phyloP scores from a whole-genome alignment of 30 jellyfish, hydroid and myxozoan species.

The Sanderia malayensis region DNA sequence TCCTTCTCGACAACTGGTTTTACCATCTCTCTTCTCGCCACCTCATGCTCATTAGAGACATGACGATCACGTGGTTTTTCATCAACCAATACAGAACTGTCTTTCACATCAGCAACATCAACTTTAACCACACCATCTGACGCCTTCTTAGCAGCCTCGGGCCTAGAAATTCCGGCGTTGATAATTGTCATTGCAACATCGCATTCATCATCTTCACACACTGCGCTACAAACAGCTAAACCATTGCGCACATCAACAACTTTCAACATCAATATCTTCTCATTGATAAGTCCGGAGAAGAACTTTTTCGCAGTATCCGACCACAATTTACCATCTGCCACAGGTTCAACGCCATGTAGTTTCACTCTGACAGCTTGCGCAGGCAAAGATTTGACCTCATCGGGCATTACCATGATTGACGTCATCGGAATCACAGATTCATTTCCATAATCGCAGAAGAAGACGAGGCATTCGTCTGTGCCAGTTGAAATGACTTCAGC shows the following conservation, averaged over 20 bases:
- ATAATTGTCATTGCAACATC: slow-evolving; percentile 14
- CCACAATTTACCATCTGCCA: slow-evolving; percentile 2
- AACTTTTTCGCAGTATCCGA: slow-evolving; percentile 17
- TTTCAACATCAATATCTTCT: slow-evolving; percentile 8
- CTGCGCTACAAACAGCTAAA: neutral
- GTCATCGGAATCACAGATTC: slow-evolving; percentile 26
- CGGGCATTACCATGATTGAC: slow-evolving; percentile 42
- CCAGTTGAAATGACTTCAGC: slow-evolving; percentile 34
- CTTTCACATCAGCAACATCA: no score
- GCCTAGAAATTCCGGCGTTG: slow-evolving; percentile 17
- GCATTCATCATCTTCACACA: slow-evolving; percentile 13
- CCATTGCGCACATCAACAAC: slow-evolving; percentile 4
- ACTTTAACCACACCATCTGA: no score
- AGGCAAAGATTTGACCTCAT: slow-evolving; percentile 37
- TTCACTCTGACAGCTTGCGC: slow-evolving; percentile 48
- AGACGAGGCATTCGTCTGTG: slow-evolving; percentile 25
- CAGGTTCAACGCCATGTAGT: slow-evolving; percentile 33
- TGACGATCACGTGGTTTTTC: no score
- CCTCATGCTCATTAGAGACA: no score
- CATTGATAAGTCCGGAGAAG: slow-evolving; percentile 14
- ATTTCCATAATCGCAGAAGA: slow-evolving; percentile 82
- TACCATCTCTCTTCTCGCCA: no score
- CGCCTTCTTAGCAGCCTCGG: neutral
- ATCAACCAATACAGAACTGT: no score
- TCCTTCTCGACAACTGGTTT: no score